These are phyloP conservation scores for Thaumatotibia leucotreta DNA, from an alignment of 1,140 invertebrate species.

Conservation along the genomic window DNA sequence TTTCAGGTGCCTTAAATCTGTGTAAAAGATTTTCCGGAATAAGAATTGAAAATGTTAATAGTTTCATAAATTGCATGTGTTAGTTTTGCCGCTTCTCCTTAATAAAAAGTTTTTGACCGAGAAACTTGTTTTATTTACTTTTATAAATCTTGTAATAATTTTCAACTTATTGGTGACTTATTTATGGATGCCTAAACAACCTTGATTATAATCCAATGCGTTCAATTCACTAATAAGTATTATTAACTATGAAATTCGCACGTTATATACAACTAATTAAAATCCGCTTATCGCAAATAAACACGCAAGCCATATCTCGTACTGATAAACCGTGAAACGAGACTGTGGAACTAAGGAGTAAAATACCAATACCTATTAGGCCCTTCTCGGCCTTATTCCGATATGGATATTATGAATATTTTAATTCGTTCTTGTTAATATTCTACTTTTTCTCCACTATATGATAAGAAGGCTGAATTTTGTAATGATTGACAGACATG, in stretches of 20 bases:
- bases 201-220: neutral
- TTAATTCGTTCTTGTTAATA: neutral
- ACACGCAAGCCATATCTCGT: slow-evolving; percentile 26
- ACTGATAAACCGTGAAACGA: slow-evolving; percentile 24
- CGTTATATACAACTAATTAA: neutral
- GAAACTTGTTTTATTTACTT: too few relatives aligned
- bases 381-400: slow-evolving; percentile 18
- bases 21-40: too few relatives aligned
- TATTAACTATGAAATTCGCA: neutral
- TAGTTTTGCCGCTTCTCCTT: too few relatives aligned
- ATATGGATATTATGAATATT: neutral
- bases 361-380: slow-evolving; percentile 60
- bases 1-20: too few relatives aligned
- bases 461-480: too few relatives aligned
- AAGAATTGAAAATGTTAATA: too few relatives aligned
- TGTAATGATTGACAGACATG: too few relatives aligned
- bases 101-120: too few relatives aligned
- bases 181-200: too few relatives aligned
- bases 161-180: too few relatives aligned
- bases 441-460: neutral
- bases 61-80: too few relatives aligned
- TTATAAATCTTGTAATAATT: too few relatives aligned
- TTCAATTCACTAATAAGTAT: neutral
- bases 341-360: slow-evolving; percentile 41
- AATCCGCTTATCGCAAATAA: neutral